Base-by-base conservation (phyloP, 2,113 vertebrate species). In the Misgurnus mizolepis region DNA sequence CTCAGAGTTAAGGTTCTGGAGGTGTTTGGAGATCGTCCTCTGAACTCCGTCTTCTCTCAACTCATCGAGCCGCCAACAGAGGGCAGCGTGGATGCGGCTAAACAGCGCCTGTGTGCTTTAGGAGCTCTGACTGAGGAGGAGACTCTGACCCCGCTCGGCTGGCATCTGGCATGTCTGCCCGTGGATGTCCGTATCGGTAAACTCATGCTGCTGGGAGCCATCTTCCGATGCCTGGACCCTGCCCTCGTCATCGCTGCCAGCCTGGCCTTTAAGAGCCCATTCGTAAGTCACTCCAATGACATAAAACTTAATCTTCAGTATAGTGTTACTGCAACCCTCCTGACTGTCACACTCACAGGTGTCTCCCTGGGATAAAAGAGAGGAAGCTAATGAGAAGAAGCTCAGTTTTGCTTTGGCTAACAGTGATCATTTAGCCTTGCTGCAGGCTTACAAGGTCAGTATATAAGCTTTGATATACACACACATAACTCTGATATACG, bases 141-240 rank as follows among this genome's bases (percentile, higher is more conserved):
- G 81, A 93, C 92, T 82, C 90, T 99, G 67, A 98, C 97, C 8
- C 96, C 98, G 0, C 90, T 99, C 80, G 98, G 98, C 0, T 98
- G 99, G 88, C 97, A 99, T 90, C 87, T 99, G 89, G 98, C 96
- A 79, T 97, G 95, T 5, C 92, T 99, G 89, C 98, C 98, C 0
- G 97, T 99, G 0, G 98, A 99, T 75, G 97, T 99, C 81, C 94
- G 98, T 83, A 97, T 99, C 7, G 98, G 97, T 27, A 99, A 99
- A 43, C 93, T 99, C 41, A 98, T 99, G 95, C 91, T 99, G 4
- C 96, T 99, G 27, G 97, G 98, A 3, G 95, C 96, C 80, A 99
- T 99, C 61, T 99, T 99, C 90, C 96, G 96, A 85, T 99, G 98
- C 87, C 92, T 99, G 65, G 98, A 99, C 85, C 96, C 97, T 9